Base-by-base conservation (phyloP, 2,888 invertebrate species). In the Clitarchus hookeri region DNA sequence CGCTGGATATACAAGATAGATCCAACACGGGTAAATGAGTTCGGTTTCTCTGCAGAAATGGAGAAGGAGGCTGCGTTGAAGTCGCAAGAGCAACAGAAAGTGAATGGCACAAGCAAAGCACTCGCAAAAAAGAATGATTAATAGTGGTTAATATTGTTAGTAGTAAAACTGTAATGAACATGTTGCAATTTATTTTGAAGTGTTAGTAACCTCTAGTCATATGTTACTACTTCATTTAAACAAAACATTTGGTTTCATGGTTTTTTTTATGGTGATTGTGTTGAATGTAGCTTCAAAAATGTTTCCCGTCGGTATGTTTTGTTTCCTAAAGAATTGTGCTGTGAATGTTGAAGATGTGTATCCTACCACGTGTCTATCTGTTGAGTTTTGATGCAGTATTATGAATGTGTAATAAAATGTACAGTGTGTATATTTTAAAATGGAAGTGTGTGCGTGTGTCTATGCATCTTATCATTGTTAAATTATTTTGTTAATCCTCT, bases 1-100 rank as follows among this genome's bases (percentile, higher is more conserved):
- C 95, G 98, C 88, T 99, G 98, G 96, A 98, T 99, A 89, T 99
- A 99, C 93, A 97, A 98, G 90, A 98, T 98, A 83, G 99, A 99
- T 92, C 97, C 96, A 87, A 96, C 95, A 88, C 94, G 99, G 88
- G 95, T 98, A 86, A 99, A 99, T 92, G 99, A 99, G 91, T 99
- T 98, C 93, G 99, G 99, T n/a, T 98, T 97, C 91, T 97, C 97
- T 80, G 98, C 96, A 79, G 98, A 98, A 91, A 97, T 97, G 96
- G 95, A 96, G 88, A 93, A 94, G 83, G 93, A 87, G 23, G 86
- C 85, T 44, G 65, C 65, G 8, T n/a, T 65, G 8, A 65, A 65
- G 65, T 65, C 65, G 65, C 65, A 65, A 19, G 65, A 65, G 6
- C 19, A 65, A 65, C 65, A 65, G n/a, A 65, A 65, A 65, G 23